phyloP scores from a whole-genome alignment of 2,888 invertebrate genomes.

The Caenorhabditis sinica region DNA sequence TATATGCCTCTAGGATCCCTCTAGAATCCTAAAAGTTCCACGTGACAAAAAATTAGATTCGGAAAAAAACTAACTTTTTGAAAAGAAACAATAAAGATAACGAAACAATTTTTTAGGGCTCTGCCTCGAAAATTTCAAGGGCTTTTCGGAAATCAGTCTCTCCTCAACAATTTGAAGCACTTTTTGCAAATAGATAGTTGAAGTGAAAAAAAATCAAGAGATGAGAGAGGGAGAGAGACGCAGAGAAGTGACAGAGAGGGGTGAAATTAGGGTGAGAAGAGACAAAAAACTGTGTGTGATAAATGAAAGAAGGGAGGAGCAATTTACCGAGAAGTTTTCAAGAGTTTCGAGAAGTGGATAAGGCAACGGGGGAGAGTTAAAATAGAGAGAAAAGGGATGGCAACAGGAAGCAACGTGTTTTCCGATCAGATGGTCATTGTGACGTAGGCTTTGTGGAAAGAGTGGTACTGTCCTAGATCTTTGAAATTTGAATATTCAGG shows the following conservation, averaged over 20 bases:
- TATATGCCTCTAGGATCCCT: background rate
- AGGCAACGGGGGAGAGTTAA: background rate
- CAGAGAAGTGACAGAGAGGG: background rate
- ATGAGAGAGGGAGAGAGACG: background rate
- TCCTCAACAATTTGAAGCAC: conserved; percentile 61
- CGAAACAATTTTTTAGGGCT: conserved; percentile 5
- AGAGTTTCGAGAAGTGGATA: conserved; percentile 61
- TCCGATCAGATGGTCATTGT: conserved; percentile 54
- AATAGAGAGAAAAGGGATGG: conserved; percentile 19
- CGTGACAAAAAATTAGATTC: conserved; percentile 23
- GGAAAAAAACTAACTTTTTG: conserved; percentile 4
- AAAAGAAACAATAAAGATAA: conserved; percentile 1
- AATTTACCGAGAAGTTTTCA: conserved; percentile 66
- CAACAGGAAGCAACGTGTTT: conserved; percentile 57
- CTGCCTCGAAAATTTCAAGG: conserved; percentile 60
- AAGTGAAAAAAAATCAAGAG: conserved; percentile 26
- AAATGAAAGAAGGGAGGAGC: conserved; percentile 28
- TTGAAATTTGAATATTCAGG: background rate
- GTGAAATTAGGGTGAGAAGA: conserved; percentile 2
- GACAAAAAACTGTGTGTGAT: conserved; percentile 30
- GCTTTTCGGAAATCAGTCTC: conserved; percentile 67
- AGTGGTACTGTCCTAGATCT: background rate
- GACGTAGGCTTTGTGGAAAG: conserved; percentile 32
- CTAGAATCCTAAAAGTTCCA: background rate
- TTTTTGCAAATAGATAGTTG: conserved; percentile 67